Base-by-base conservation (phyloP, 2,113 vertebrate species). In the Saccopteryx bilineata region DNA sequence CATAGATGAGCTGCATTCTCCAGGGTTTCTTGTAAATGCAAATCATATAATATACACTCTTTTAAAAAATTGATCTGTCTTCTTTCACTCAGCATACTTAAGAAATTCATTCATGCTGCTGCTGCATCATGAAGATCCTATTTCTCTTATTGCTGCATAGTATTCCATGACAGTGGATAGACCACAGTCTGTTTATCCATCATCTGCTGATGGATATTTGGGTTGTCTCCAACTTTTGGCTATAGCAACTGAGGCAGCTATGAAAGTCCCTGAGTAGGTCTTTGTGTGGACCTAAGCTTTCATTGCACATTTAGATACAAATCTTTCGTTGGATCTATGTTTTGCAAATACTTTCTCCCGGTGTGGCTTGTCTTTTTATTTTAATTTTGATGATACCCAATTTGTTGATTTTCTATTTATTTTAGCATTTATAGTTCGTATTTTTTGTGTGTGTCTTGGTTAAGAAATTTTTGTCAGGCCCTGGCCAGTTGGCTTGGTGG, bases 261-360 rank as follows among this genome's bases (percentile, higher is more conserved):
- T 4, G 28, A 71, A 71, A 31, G 79, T 19, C 28, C 18, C 65
- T 1, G n/a, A 46, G 31, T 46, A 10, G 60, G 50, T 58, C 60
- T 81, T 19, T 81, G 39, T 26, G 17, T 5, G 18, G 33, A 71
- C n/a, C 84, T 26, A 74, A 9, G n/a, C 15, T 84, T 89, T 68
- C 26, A 60, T 18, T 68, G 9, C 2, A 46, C 74, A 80, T 56
- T 81, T 60, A 60, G 56, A 86, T 48, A 14, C 3, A 58, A 50
- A 82, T 31, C 52, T 75, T 92, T 61, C 19, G 26, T 61, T 1
- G 23, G 28, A 71, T 28, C 18, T 31, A 61, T 13, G 6, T 92
- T 95, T 79, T 28, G 23, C 33, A 75, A 92, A 83, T 87, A 86
- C 71, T 83, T 56, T 87, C 82, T 83, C 68, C 56, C 17, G 68